phyloP scores from a whole-genome alignment of 2,113 vertebrate genomes.

The Channa maculata region DNA sequence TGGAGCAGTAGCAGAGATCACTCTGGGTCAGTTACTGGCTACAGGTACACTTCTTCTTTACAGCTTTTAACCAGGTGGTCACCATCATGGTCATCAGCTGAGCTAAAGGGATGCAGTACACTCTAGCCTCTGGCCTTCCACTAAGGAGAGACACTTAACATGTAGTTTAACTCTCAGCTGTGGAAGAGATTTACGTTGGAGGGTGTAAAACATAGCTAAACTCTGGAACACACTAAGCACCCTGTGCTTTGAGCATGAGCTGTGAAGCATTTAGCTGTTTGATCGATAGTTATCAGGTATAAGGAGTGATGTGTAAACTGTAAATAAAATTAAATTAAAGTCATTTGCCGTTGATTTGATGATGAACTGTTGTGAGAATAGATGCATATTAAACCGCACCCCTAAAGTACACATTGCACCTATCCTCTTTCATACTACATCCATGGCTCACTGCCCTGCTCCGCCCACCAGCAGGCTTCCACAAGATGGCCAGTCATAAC shows the following conservation, averaged over 20 bases:
- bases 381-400: too few species aligned
- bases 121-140: neutral
- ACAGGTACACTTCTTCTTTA: conserved; percentile 15
- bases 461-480: too few species aligned
- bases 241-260: too few species aligned
- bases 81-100: conserved; percentile 21
- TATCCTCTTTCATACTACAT: too few species aligned
- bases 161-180: conserved; percentile 11
- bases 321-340: too few species aligned
- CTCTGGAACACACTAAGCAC: neutral
- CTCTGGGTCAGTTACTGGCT: conserved; percentile 39
- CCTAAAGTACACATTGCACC: too few species aligned
- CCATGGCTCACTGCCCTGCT: too few species aligned
- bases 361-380: too few species aligned
- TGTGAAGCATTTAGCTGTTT: neutral
- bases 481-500: too few species aligned
- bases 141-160: conserved; percentile 8
- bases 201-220: neutral
- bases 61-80: conserved; percentile 39
- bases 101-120: conserved; percentile 6
- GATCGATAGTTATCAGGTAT: neutral
- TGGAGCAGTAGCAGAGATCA: conserved; percentile 34
- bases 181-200: neutral
- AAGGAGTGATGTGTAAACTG: too few species aligned
- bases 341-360: too few species aligned